Conservation (phyloP, 2,888 invertebrate genomes). For the Chrysolina americana region DNA sequence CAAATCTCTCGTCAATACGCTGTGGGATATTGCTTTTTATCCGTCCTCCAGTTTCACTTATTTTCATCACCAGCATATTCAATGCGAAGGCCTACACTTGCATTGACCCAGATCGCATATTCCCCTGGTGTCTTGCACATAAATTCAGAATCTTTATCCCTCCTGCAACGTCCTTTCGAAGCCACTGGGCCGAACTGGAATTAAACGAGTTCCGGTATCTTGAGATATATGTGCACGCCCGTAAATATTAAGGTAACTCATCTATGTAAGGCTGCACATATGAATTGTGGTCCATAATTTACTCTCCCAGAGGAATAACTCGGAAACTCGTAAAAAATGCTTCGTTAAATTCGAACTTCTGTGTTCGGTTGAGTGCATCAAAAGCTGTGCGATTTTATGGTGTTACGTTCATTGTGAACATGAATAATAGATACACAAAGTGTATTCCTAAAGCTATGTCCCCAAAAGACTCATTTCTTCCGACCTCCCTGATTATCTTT, state of each 20-base stretch:
- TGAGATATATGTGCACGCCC: conserved; percentile 58
- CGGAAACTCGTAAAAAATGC: conserved; percentile 41
- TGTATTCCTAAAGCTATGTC: no score
- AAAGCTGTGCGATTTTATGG: neutral
- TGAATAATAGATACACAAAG: neutral
- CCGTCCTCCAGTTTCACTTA: neutral
- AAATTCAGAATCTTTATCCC: conserved; percentile 60
- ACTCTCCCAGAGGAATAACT: conserved; percentile 40
- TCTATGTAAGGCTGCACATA: conserved; percentile 58
- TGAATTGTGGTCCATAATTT: conserved; percentile 56
- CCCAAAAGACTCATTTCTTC: no score
- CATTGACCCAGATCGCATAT: conserved; percentile 60
- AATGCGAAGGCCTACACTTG: conserved; percentile 50
- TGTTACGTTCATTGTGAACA: neutral
- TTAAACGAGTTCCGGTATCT: conserved; percentile 62
- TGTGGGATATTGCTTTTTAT: neutral
- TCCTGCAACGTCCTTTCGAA: conserved; percentile 58
- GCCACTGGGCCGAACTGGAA: conserved; percentile 59
- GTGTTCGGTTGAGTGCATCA: conserved; percentile 19
- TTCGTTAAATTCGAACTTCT: conserved; percentile 39
- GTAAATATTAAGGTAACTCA: conserved; percentile 59
- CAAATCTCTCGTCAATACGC: neutral
- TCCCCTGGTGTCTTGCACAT: conserved; percentile 55
- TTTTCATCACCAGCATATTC: conserved; percentile 7
- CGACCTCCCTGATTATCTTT: no score